phyloP scores from a whole-genome alignment of 2,113 vertebrate genomes.

The Cyphomyrus plagiostoma region DNA sequence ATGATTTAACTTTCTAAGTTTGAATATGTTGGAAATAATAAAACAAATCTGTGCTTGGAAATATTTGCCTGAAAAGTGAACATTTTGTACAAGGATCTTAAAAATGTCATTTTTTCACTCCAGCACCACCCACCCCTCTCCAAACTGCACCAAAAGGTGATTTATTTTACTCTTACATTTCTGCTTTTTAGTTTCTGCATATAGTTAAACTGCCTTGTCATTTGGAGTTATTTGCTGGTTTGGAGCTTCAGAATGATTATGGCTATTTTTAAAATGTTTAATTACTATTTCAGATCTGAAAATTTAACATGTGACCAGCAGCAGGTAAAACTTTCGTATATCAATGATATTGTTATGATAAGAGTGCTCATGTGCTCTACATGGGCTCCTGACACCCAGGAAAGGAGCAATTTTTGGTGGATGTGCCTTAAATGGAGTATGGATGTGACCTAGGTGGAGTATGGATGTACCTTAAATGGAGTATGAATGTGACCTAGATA shows the following conservation, averaged over 20 bases:
- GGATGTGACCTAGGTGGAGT: too few relatives aligned
- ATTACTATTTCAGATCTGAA: not conserved
- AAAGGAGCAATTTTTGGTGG: not conserved
- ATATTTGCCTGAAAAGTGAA: constrained; percentile 57
- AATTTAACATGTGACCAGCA: not conserved
- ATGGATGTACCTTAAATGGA: not conserved
- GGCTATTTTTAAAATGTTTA: not conserved
- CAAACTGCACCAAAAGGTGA: not conserved
- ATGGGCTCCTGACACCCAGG: not conserved
- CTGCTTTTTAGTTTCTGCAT: not conserved
- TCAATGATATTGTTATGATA: not conserved
- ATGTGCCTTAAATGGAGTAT: not conserved
- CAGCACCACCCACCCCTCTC: not conserved
- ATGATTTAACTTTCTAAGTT: constrained; percentile 52
- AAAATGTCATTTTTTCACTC: not conserved
- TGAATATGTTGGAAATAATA: constrained; percentile 8
- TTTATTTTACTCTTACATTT: not conserved
- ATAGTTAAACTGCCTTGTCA: not conserved
- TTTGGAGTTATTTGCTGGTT: not conserved
- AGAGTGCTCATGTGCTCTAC: not conserved
- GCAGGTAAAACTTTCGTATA: not conserved
- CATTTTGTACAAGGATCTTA: constrained; percentile 3
- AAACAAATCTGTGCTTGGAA: constrained; percentile 28
- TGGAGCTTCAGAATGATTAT: not conserved
- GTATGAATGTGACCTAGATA: too few relatives aligned